Percentiles rank a stretch among this genome's conserved stretches.
Evolutionary conservation across 2,113 vertebrate species (phyloP).

Genomic region (Grus americana): DNA sequence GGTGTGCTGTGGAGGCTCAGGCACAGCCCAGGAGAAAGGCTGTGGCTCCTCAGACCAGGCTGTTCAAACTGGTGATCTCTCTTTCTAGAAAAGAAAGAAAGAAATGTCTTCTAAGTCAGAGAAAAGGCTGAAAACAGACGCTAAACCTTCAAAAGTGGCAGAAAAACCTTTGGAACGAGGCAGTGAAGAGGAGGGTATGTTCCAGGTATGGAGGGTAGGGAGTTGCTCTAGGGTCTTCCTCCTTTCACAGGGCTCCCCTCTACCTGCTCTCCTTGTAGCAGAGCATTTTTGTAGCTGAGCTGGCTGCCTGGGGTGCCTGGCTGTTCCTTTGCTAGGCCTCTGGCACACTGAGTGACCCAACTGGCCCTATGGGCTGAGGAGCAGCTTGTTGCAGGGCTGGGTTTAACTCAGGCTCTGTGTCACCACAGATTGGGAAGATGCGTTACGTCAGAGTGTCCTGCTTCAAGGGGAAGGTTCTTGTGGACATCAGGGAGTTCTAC

Average conservation of each 20-base stretch:
- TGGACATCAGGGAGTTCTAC: constrained; percentile 29
- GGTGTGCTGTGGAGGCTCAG: not conserved
- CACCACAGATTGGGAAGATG: not conserved
- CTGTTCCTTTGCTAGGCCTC: not conserved
- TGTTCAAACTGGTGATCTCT: not conserved
- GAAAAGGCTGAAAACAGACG: not conserved
- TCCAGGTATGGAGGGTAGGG: not conserved
- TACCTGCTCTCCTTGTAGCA: not conserved
- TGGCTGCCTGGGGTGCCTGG: too few relatives aligned
- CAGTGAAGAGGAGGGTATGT: not conserved
- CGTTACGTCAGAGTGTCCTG: not conserved
- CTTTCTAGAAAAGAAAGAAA: not conserved
- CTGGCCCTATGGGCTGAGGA: not conserved
- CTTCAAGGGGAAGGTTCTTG: not conserved
- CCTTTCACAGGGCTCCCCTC: not conserved
- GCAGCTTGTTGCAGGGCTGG: not conserved
- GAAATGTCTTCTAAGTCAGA: not conserved
- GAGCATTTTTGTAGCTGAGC: not conserved
- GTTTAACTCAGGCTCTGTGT: not conserved
- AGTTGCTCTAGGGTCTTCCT: not conserved
- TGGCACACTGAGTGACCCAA: rapidly evolving
- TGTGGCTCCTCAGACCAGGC: rapidly evolving
- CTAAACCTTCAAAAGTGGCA: not conserved
- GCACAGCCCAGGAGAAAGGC: rapidly evolving
- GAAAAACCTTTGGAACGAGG: not conserved